A percentile compares a stretch with the other conserved stretches of the same genome.
Conservation (phyloP, 2,888 invertebrate species). For the Crepidodera aurea region DNA sequence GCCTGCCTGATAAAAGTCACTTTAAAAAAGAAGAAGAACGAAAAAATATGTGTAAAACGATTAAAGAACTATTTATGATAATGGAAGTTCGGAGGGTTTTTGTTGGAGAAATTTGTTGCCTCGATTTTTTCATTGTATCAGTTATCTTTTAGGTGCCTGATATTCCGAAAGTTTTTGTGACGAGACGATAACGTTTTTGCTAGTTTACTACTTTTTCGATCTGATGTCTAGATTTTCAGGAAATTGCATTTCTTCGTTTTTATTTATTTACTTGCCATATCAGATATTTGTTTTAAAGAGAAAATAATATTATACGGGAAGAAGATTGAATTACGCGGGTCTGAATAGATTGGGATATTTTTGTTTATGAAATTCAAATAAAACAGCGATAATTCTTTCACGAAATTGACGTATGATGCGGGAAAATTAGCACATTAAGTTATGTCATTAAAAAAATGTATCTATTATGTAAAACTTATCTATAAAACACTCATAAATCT, state of each 20-base stretch:
- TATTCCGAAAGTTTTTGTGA: constrained; percentile 1
- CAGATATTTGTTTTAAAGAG: no score
- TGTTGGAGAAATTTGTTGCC: constrained; percentile 1
- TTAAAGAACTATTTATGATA: constrained; percentile 26
- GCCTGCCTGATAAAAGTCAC: constrained; percentile 18
- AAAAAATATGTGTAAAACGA: constrained; percentile 19
- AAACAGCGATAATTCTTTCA: no score
- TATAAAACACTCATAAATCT: no score
- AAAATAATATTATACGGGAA: no score
- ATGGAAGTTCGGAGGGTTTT: constrained; percentile 9
- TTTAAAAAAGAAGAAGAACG: constrained; percentile 15
- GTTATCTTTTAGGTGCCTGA: constrained; percentile 4
- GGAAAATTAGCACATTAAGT: no score
- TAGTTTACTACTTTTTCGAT: background rate
- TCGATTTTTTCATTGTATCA: constrained; percentile 8
- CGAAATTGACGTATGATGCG: no score
- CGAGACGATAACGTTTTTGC: background rate
- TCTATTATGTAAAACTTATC: no score
- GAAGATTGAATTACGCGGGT: no score
- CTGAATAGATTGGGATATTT: no score
- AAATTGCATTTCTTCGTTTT: constrained; percentile 1
- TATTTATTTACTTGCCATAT: background rate
- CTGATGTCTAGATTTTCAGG: constrained; percentile 4
- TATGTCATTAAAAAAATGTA: no score
- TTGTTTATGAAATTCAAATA: no score